Evolutionary conservation across 2,113 vertebrate species (phyloP), one percentile per base, ranked within the genome.

Genomic region (Bambusicola thoracicus): DNA sequence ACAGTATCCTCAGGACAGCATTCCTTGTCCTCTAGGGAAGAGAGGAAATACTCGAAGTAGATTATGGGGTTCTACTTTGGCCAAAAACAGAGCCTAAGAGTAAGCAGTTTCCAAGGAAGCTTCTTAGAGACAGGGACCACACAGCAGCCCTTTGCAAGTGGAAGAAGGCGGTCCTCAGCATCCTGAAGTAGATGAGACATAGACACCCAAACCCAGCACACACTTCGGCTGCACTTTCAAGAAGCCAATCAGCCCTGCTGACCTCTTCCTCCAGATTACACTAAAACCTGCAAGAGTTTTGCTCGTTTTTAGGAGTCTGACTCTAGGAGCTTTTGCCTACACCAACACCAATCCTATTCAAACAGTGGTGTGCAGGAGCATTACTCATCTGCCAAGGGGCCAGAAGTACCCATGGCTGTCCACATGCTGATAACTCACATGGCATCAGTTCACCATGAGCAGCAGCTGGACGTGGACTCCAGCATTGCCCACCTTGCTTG

Each of bases 191-290:
- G 25, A 17, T 7, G 14, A 55, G 21, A 24, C 29, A 30, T 0
- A 4, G 13, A 46, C 32, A 32, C 11, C 22, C 62, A 48, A 58
- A 58, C 27, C 14, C 8, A 2, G 21, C 4, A 56, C 5, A 4
- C 13, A 7, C 8, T 75, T 56, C 27, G 13, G 8, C 13, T 69
- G 32, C 19, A 21, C 62, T 79, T 68, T 68, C 27, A 49, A 49
- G 10, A 13, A 21, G 7, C 2, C 41, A 3, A 61, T 7, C 27
- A 36, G 13, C 1, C 10, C 30, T 56, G 14, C 36, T 8, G 1
- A 30, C 34, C 18, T 13, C 69, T 65, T 58, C 43, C 19, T 91
- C 6, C 22, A 59, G 13, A 1, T 40, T 11, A 34, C 19, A 29
- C 30, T 49, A 22, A 79, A 51, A 59, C 34, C 34, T 32, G 13